Conservation (phyloP, 37 sponge, comb jelly and placozoan species). For the Diacarnus erythraeanus region DNA sequence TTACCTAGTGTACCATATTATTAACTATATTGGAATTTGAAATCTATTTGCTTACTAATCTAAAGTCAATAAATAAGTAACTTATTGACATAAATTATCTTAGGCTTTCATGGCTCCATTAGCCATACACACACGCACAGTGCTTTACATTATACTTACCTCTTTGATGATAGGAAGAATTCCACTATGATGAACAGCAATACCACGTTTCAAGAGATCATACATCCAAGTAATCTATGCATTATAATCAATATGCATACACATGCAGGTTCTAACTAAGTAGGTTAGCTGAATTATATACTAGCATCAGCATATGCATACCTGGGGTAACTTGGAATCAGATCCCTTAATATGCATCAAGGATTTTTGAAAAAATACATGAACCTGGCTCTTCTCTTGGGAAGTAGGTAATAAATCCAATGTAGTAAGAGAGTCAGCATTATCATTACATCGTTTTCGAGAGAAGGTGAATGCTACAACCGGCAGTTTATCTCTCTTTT, state of each 20-base stretch:
- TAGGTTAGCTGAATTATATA: not conserved
- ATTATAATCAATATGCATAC: not conserved
- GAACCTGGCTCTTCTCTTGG: conserved; percentile 84
- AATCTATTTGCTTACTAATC: too few species aligned
- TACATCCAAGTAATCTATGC: conserved; percentile 70
- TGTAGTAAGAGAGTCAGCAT: conserved; percentile 72
- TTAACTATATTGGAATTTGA: too few species aligned
- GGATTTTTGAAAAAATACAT: conserved; percentile 86
- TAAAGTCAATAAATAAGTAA: too few species aligned
- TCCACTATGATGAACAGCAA: conserved; percentile 98
- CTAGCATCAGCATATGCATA: not conserved
- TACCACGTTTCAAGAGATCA: conserved; percentile 81
- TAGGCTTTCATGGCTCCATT: not conserved
- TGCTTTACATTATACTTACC: conserved; percentile 37
- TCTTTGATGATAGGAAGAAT: conserved; percentile 97
- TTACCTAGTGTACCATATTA: too few species aligned
- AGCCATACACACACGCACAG: not conserved
- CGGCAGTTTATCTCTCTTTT: conserved; percentile 88
- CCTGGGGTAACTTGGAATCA: conserved; percentile 91
- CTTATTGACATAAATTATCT: not conserved
- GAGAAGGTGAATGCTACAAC: conserved; percentile 96
- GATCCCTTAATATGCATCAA: conserved; percentile 73
- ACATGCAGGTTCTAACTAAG: not conserved
- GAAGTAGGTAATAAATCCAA: conserved; percentile 77
- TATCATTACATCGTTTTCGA: conserved; percentile 81